Evolutionary conservation across 2,113 vertebrate genomes (phyloP).

Genomic region (Psilopsiagon aurifrons): DNA sequence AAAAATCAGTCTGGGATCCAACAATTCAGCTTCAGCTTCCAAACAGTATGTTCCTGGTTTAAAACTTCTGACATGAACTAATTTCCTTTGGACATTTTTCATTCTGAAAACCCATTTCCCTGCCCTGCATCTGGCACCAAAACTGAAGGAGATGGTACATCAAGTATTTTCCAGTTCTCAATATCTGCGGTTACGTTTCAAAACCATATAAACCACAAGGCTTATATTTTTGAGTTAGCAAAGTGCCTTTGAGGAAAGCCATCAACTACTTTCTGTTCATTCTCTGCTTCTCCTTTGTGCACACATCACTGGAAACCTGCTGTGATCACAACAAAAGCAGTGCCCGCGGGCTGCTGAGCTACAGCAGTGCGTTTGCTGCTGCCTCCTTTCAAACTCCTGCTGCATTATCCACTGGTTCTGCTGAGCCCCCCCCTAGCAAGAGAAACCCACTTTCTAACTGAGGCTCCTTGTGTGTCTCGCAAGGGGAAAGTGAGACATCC

Average conservation of each 20-base stretch:
- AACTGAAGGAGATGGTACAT: slow-evolving; percentile 29
- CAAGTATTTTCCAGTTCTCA: slow-evolving; percentile 29
- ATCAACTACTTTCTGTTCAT: slow-evolving; percentile 26
- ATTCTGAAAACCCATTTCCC: background rate
- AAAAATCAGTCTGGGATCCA: background rate
- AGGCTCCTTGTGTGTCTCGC: background rate
- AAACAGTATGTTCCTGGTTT: background rate
- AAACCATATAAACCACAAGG: slow-evolving; percentile 60
- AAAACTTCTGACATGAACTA: background rate
- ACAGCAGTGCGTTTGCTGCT: background rate
- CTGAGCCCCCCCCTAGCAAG: accelerated
- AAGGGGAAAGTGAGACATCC: background rate
- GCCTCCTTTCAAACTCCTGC: background rate
- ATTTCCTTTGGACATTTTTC: background rate
- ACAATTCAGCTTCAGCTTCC: background rate
- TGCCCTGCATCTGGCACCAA: background rate
- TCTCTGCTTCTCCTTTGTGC: slow-evolving; percentile 12
- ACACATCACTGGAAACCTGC: background rate
- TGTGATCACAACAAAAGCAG: background rate
- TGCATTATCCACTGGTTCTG: background rate
- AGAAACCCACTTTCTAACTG: background rate
- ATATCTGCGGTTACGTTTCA: slow-evolving; percentile 46
- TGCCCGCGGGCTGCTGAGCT: background rate
- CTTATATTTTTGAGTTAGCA: slow-evolving; percentile 39
- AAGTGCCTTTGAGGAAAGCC: slow-evolving; percentile 48